A percentile compares a stretch with the other conserved stretches of the same genome.
phyloP scores from a whole-genome alignment of 1,140 invertebrate genomes.

The Dreissena rostriformis region DNA sequence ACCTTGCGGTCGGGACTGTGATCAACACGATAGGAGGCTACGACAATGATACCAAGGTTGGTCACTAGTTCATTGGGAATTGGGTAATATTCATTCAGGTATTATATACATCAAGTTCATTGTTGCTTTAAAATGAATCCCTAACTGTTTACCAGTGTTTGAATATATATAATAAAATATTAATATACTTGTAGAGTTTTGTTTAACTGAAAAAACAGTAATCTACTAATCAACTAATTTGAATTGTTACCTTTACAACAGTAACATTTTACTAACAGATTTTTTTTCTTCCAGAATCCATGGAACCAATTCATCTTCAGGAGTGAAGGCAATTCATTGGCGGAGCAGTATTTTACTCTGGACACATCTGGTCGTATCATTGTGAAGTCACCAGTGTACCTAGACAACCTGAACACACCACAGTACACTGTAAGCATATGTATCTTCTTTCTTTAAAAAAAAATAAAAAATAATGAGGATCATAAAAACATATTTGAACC shows the following conservation, averaged over 20 bases:
- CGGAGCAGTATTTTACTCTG: conserved; percentile 12
- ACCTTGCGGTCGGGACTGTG: neutral
- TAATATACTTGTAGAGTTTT: too few relatives aligned
- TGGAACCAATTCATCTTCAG: conserved; percentile 37
- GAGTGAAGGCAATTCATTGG: neutral
- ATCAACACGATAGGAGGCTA: conserved; percentile 3
- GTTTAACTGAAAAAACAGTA: neutral
- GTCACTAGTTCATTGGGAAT: neutral
- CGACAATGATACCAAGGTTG: conserved; percentile 42
- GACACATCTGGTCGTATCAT: conserved; percentile 3
- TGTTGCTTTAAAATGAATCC: too few relatives aligned
- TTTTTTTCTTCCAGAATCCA: conserved; percentile 25
- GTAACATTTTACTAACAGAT: neutral
- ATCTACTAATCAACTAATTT: neutral
- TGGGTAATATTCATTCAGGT: neutral
- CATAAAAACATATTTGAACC: too few relatives aligned
- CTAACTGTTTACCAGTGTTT: too few relatives aligned
- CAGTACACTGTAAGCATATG: neutral
- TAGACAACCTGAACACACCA: neutral
- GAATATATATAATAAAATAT: too few relatives aligned
- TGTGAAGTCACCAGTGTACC: conserved; percentile 27
- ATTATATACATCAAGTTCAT: too few relatives aligned
- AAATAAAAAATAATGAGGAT: too few relatives aligned
- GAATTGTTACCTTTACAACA: neutral
- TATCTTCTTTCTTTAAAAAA: neutral